Percentiles rank a stretch among this genome's conserved stretches.
Conservation (phyloP, 2,113 vertebrate genomes). For the Tiliqua scincoides region DNA sequence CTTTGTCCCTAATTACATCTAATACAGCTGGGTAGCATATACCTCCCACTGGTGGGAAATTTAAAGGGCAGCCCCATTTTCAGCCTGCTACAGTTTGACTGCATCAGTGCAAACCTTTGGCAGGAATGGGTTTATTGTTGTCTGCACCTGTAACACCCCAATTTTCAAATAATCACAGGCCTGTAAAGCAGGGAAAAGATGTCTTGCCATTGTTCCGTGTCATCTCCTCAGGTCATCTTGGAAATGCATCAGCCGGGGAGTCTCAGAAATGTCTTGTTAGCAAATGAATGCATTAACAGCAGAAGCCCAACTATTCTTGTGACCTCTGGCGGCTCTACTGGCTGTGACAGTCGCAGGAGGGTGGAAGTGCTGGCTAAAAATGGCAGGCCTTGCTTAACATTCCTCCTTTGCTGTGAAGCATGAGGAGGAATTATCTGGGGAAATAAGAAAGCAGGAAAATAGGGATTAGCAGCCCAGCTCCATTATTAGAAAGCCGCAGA, state of each 20-base stretch:
- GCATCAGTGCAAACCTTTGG: neutral
- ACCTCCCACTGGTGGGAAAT: slow-evolving; percentile 6
- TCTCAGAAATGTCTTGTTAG: neutral
- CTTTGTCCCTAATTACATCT: neutral
- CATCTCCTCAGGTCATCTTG: neutral
- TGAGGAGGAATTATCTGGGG: slow-evolving; percentile 1
- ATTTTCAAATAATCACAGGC: neutral
- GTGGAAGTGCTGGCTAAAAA: neutral
- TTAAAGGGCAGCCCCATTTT: neutral
- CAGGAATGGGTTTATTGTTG: neutral
- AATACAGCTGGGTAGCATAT: neutral
- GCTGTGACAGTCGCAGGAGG: neutral
- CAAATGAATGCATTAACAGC: neutral
- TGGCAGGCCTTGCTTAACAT: slow-evolving; percentile 8
- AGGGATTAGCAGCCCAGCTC: neutral
- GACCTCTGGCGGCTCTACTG: neutral
- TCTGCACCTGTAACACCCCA: neutral
- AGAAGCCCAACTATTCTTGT: neutral
- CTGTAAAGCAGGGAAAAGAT: neutral
- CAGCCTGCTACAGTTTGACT: neutral
- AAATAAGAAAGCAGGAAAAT: neutral
- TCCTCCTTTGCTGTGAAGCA: neutral
- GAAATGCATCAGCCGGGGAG: neutral
- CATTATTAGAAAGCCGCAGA: slow-evolving; percentile 10
- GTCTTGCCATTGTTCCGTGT: neutral